phyloP scores from a whole-genome alignment of 2,888 invertebrate species.

The Bombyx huttoni region DNA sequence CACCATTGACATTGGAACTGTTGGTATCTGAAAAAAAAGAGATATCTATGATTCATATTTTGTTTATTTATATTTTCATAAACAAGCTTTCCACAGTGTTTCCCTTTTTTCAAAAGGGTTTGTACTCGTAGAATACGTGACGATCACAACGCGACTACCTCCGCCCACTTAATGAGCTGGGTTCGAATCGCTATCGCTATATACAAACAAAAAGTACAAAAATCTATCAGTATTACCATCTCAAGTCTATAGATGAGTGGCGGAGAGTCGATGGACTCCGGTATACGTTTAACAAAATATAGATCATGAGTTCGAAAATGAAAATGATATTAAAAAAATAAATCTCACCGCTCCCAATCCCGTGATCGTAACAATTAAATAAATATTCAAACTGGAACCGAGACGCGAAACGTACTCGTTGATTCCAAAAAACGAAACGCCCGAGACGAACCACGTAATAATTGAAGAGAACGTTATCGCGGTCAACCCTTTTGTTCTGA shows the following conservation, averaged over 20 bases:
- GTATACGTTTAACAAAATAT: no score
- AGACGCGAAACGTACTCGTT: slow-evolving; percentile 31
- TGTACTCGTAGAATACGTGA: no score
- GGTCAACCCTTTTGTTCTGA: slow-evolving; percentile 22
- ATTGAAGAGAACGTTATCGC: slow-evolving; percentile 21
- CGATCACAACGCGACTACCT: no score
- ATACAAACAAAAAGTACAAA: no score
- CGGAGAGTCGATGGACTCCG: no score
- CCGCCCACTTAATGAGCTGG: no score
- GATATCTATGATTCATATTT: not conserved
- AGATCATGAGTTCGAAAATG: not conserved
- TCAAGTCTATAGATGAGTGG: no score
- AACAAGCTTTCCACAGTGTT: no score
- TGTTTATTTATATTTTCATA: no score
- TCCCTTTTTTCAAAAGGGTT: no score
- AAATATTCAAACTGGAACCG: slow-evolving; percentile 21
- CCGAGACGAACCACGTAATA: slow-evolving; percentile 26
- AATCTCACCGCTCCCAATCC: slow-evolving; percentile 33
- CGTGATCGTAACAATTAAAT: slow-evolving; percentile 21
- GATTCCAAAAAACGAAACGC: slow-evolving; percentile 32
- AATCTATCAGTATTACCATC: no score
- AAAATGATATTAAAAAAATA: not conserved
- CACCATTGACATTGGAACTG: slow-evolving; percentile 17
- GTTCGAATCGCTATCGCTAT: no score
- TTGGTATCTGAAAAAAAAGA: slow-evolving; percentile 24